Evolutionary conservation across 2,888 invertebrate genomes (phyloP), one percentile per base, ranked within the genome.

Genomic region (Lucinisca nassula): DNA sequence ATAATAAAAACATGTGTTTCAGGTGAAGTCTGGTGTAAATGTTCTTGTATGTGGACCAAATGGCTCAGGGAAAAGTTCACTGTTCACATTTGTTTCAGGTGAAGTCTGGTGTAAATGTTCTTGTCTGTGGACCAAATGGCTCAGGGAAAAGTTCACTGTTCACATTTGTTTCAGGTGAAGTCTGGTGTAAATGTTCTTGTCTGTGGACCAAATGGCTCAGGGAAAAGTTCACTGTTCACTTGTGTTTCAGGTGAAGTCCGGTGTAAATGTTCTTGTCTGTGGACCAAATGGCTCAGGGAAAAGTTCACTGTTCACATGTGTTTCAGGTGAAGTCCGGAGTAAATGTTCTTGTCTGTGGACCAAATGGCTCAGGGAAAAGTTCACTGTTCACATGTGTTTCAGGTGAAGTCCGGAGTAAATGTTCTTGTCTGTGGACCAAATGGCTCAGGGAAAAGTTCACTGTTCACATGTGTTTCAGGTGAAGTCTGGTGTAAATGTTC

Each of bases 251-350:
- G 97, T 99, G 79, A 98, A 97, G 92, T 99, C 99, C 0, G 99
- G 99, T 58, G 98, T 98, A 97, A 99, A 99, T 97, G 99, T 99
- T 0, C 96, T 99, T n/a, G 99, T 99, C 0, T 99, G 99, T 96
- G 99, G 99, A 0, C 99, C 99, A 1, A 99, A 99, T 96, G 99
- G 99, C 0, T 99, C 99, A 96, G 99, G 99, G 74, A 99, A 99
- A 96, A 99, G 99, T 79, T 67, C n/a, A n/a, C n/a, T n/a, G n/a
- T n/a, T n/a, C n/a, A n/a, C n/a, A n/a, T 6, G 8, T 67, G 27
- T 67, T 67, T 8, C 91, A 97, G 96, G 97, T 99, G 79, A 98
- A 97, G 92, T 99, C 99, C 0, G 99, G 99, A 55, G 98, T 98
- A 97, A 99, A 99, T 97, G 99, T 99, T 0, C 96, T 99, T n/a